These are phyloP conservation scores for Camptogramma bilineatum DNA, from an alignment of 2,888 invertebrate species.

Conservation along the genomic window DNA sequence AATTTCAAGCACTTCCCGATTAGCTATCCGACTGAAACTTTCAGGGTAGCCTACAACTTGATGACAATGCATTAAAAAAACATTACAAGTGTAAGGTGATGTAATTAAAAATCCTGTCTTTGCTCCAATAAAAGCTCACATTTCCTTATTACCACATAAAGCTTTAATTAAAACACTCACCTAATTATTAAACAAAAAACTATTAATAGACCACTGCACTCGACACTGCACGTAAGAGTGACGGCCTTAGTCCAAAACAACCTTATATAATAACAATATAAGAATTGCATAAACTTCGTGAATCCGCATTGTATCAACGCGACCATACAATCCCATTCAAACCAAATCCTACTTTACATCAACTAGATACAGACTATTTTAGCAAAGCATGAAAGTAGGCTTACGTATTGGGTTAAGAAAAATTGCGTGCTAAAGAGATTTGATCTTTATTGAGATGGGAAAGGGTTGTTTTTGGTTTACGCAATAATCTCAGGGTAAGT, in stretches of 20 bases:
- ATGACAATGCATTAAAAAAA: no score
- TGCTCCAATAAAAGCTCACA: neutral
- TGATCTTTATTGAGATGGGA: slow-evolving; percentile 32
- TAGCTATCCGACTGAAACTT: no score
- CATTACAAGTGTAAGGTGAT: no score
- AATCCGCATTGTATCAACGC: slow-evolving; percentile 63
- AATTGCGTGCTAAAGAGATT: slow-evolving; percentile 41
- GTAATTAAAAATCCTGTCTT: no score
- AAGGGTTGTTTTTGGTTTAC: slow-evolving; percentile 50
- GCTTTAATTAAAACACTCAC: slow-evolving; percentile 53
- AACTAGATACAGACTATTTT: slow-evolving; percentile 40
- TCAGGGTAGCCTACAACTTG: no score
- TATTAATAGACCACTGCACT: slow-evolving; percentile 69
- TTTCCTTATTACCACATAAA: neutral
- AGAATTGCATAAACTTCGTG: slow-evolving; percentile 81
- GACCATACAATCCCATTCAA: slow-evolving; percentile 37
- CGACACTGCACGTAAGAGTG: slow-evolving; percentile 70
- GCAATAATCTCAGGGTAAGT: slow-evolving; percentile 43
- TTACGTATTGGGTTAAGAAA: slow-evolving; percentile 43
- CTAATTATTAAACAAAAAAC: slow-evolving; percentile 48
- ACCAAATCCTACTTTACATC: slow-evolving; percentile 43
- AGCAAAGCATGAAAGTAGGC: slow-evolving; percentile 32
- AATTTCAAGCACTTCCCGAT: no score
- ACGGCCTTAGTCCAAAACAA: slow-evolving; percentile 62
- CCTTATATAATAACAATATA: slow-evolving; percentile 83